Evolutionary conservation across 2,888 invertebrate genomes (phyloP).

Genomic region (Salpingus planirostris): DNA sequence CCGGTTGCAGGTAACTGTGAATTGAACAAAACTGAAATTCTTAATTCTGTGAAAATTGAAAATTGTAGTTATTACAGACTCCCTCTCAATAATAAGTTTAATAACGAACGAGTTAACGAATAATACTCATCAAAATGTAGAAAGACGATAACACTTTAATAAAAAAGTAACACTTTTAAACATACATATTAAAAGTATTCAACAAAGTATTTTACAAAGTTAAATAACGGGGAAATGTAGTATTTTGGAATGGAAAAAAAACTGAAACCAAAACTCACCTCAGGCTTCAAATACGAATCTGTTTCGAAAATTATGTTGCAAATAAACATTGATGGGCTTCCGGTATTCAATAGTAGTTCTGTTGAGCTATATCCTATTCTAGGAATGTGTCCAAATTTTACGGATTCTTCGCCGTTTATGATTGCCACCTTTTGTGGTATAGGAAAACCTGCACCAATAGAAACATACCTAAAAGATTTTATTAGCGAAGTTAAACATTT

Average conservation of each 20-base stretch:
- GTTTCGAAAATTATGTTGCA: constrained; percentile 2
- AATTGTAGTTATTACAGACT: too few relatives aligned
- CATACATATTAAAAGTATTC: too few relatives aligned
- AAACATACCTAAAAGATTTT: constrained; percentile 4
- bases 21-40: too few relatives aligned
- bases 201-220: too few relatives aligned
- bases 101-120: too few relatives aligned
- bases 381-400: constrained; percentile 5
- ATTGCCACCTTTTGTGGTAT: constrained; percentile 8
- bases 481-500: constrained; percentile 4
- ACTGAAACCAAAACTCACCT: constrained; percentile 1
- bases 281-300: constrained; percentile 2
- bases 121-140: too few relatives aligned
- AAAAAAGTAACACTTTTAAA: too few relatives aligned
- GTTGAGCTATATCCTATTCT: constrained; percentile 7
- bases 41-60: too few relatives aligned
- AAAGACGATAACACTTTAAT: too few relatives aligned
- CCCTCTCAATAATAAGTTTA: too few relatives aligned
- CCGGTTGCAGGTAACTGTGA: too few relatives aligned
- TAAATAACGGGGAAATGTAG: constrained; percentile 4
- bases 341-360: constrained; percentile 9
- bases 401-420: constrained; percentile 4
- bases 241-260: constrained; percentile 4
- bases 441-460: constrained; percentile 8
- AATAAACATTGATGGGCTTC: constrained; percentile 12